Evolutionary conservation across 2,888 invertebrate species (phyloP).

Genomic region (Drosophila formosana): DNA sequence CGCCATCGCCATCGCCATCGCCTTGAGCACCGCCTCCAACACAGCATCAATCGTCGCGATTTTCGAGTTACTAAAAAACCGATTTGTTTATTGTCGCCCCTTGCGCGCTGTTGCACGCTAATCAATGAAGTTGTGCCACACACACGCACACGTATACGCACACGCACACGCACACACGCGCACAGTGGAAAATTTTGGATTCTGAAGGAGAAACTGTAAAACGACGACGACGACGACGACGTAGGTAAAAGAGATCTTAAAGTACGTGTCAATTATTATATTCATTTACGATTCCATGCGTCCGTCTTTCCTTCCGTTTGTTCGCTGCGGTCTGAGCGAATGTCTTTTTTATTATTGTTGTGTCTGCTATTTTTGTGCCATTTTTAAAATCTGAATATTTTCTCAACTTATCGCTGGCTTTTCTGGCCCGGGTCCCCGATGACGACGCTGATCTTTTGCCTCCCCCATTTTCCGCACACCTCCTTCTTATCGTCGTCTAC

Average conservation of each 20-base stretch:
- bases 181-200: conserved; percentile 69
- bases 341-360: conserved; percentile 42
- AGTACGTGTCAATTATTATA: conserved; percentile 76
- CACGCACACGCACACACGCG: conserved; percentile 14
- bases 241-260: conserved; percentile 50
- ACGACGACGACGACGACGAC: neutral
- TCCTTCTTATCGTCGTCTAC: conserved; percentile 5
- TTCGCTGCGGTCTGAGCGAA: conserved; percentile 22
- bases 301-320: conserved; percentile 1
- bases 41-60: conserved; percentile 22
- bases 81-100: conserved; percentile 53
- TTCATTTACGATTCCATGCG: conserved; percentile 40
- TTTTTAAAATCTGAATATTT: conserved; percentile 58
- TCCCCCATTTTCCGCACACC: neutral
- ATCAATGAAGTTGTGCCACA: conserved; percentile 52
- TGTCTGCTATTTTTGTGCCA: conserved; percentile 64
- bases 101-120: conserved; percentile 34
- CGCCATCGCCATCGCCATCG: neutral
- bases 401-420: conserved; percentile 35
- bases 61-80: conserved; percentile 16
- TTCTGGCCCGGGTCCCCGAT: conserved; percentile 24
- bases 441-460: conserved; percentile 36
- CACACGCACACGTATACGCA: conserved; percentile 5
- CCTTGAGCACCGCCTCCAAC: conserved; percentile 2
- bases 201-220: conserved; percentile 41